Evolutionary conservation across 2,797 vertebrate species (phyloP).

Genomic region (Gymnothorax reevesii): DNA sequence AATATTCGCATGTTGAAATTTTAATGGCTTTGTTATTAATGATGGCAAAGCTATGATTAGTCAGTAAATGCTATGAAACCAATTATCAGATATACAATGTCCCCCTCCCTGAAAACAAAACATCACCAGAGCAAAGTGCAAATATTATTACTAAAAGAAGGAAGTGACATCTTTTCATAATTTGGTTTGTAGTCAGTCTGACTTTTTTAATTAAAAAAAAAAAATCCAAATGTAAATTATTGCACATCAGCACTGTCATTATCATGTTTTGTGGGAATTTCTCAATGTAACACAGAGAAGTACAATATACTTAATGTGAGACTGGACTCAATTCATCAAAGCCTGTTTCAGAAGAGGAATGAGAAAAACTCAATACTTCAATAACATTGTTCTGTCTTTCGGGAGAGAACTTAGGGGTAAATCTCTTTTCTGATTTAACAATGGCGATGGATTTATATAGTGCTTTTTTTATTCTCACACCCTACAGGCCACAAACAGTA

Average conservation of each 20-base stretch:
- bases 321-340: too few relatives aligned
- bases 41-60: conserved; percentile 10
- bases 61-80: neutral
- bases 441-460: too few relatives aligned
- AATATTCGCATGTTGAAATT: conserved; percentile 17
- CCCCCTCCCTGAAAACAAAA: neutral
- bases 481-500: too few relatives aligned
- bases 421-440: too few relatives aligned
- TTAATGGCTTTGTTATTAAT: conserved; percentile 14
- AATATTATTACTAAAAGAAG: neutral
- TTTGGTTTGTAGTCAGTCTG: neutral
- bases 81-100: neutral
- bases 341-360: too few relatives aligned
- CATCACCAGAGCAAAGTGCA: neutral
- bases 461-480: too few relatives aligned
- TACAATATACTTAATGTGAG: too few relatives aligned
- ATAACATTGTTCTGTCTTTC: too few relatives aligned
- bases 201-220: neutral
- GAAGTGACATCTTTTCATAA: neutral
- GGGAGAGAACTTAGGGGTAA: too few relatives aligned
- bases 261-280: neutral
- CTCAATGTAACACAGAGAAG: neutral
- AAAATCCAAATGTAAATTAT: neutral
- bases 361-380: too few relatives aligned
- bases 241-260: neutral